These are phyloP conservation scores for Prunella fulvescens DNA, from an alignment of 2,113 vertebrate genomes.

Conservation along the genomic window DNA sequence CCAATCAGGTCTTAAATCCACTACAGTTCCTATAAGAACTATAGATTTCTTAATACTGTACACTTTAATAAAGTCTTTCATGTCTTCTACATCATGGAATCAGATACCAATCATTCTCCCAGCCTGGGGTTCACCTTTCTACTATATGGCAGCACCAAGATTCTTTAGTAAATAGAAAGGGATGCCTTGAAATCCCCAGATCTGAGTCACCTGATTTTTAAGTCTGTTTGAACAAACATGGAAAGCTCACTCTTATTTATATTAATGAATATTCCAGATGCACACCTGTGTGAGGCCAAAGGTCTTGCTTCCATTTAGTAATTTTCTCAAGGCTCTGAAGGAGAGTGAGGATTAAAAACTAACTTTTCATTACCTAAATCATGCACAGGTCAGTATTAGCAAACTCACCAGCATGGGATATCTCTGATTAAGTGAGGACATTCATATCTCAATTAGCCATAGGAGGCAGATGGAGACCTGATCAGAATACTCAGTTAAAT, in stretches of 20 bases:
- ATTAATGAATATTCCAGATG: not conserved
- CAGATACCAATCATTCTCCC: too few species aligned
- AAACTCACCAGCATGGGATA: not conserved
- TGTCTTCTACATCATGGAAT: too few species aligned
- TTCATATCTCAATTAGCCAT: not conserved
- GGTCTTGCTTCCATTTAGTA: not conserved
- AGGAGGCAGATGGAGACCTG: not conserved
- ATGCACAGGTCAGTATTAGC: not conserved
- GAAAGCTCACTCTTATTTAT: not conserved
- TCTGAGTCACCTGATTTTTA: not conserved
- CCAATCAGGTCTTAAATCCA: too few species aligned
- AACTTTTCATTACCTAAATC: not conserved
- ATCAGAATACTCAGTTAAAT: not conserved
- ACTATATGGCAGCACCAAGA: not conserved
- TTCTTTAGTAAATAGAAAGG: not conserved
- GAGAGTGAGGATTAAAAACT: not conserved
- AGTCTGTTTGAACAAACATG: not conserved
- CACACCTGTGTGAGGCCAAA: not conserved
- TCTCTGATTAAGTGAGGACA: not conserved
- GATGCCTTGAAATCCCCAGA: not conserved
- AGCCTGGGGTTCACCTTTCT: too few species aligned
- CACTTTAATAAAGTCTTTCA: too few species aligned
- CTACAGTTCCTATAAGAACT: too few species aligned
- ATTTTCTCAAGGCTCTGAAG: not conserved
- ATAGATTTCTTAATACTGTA: too few species aligned